Evolutionary conservation across 2,797 vertebrate genomes (phyloP).

Genomic region (Takifugu rubripes): DNA sequence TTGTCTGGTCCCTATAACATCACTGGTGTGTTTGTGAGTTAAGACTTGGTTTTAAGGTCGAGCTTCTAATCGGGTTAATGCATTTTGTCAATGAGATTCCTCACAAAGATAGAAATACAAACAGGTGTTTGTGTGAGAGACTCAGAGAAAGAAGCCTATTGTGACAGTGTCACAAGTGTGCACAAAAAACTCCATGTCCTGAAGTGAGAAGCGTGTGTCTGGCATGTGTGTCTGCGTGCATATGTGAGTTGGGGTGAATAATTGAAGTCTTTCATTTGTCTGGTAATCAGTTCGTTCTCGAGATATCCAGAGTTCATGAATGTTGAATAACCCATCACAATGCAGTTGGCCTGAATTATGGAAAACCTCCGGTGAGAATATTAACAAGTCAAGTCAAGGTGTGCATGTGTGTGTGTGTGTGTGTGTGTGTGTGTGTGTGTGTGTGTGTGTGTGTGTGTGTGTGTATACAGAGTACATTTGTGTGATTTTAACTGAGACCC

Average conservation of each 20-base stretch:
- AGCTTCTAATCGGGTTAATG: no score
- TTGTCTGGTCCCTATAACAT: not conserved
- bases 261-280: constrained; percentile 99
- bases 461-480: constrained; percentile 14
- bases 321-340: constrained; percentile 99
- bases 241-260: constrained; percentile 77
- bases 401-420: constrained; percentile 40
- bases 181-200: constrained; percentile 35
- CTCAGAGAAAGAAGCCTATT: not conserved
- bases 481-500: constrained; percentile 36
- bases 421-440: constrained; percentile 34
- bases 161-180: constrained; percentile 8
- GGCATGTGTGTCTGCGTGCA: constrained; percentile 48
- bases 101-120: no score
- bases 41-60: not conserved
- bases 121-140: no score
- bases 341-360: constrained; percentile 99
- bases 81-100: no score
- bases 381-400: constrained; percentile 83
- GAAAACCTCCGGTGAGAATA: constrained; percentile 92
- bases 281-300: constrained; percentile 98
- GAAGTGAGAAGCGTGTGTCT: constrained; percentile 39
- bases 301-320: constrained; percentile 99
- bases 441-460: not conserved
- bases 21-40: not conserved